These are phyloP conservation scores for Ictalurus punctatus DNA, from an alignment of 2,113 vertebrate species.

Conservation along the genomic window DNA sequence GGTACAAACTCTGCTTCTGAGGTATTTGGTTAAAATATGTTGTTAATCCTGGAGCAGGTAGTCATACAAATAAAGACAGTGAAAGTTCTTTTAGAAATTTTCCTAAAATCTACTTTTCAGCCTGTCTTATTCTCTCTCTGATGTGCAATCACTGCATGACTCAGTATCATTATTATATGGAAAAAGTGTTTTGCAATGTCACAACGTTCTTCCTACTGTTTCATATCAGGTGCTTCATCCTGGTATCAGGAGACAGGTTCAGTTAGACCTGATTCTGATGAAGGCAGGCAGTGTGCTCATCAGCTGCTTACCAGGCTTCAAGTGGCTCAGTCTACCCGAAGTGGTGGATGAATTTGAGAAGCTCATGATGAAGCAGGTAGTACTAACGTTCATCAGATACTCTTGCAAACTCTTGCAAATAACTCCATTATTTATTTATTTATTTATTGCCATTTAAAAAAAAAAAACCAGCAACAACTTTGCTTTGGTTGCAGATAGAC, in stretches of 20 bases:
- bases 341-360: conserved; percentile 93
- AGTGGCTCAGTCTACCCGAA: conserved; percentile 91
- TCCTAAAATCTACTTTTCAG: not conserved
- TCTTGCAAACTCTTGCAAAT: not conserved
- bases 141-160: not conserved
- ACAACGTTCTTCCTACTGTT: not conserved
- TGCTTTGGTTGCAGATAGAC: conserved; percentile 78
- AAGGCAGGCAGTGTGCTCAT: conserved; percentile 81
- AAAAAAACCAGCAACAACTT: not conserved
- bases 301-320: conserved; percentile 86
- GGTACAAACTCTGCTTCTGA: conserved; percentile 65
- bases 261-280: conserved; percentile 88
- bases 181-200: not conserved
- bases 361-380: conserved; percentile 93
- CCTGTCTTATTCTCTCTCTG: not conserved
- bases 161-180: not conserved
- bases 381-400: not conserved
- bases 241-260: conserved; percentile 83
- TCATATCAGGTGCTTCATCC: conserved; percentile 88
- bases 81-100: not conserved
- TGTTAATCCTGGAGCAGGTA: not conserved
- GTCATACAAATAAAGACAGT: not conserved
- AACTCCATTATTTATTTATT: not conserved
- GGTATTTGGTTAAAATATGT: not conserved
- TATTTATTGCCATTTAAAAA: too few species aligned